phyloP scores from a whole-genome alignment of 2,888 invertebrate genomes.

The Melolontha melolontha region DNA sequence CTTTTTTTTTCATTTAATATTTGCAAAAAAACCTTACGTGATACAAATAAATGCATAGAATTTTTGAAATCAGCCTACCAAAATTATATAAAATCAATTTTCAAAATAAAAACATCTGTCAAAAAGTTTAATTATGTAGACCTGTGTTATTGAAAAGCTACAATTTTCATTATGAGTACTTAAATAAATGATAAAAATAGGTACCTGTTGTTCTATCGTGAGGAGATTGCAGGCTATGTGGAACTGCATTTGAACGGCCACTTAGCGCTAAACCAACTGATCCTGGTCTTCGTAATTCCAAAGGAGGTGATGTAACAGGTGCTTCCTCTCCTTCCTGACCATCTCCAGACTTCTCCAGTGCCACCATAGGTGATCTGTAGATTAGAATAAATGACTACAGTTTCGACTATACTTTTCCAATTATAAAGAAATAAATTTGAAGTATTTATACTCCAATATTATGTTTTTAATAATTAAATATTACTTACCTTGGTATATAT shows the following conservation, averaged over 20 bases:
- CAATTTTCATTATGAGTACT: too few relatives aligned
- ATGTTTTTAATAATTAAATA: slow-evolving; percentile 4
- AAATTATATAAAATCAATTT: too few relatives aligned
- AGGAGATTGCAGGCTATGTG: slow-evolving; percentile 77
- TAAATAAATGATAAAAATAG: background rate
- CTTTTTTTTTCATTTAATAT: too few relatives aligned
- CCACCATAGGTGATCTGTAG: slow-evolving; percentile 68
- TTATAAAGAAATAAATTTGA: too few relatives aligned
- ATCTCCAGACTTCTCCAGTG: slow-evolving; percentile 73
- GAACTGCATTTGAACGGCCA: slow-evolving; percentile 73
- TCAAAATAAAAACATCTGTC: too few relatives aligned
- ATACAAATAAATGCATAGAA: too few relatives aligned
- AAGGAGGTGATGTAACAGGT: slow-evolving; percentile 70
- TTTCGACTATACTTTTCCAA: too few relatives aligned
- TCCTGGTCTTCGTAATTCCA: slow-evolving; percentile 76
- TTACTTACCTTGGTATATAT: slow-evolving; percentile 41
- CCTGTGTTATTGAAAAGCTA: too few relatives aligned
- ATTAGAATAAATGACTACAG: slow-evolving; percentile 1
- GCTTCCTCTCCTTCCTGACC: slow-evolving; percentile 66
- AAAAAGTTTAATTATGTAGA: too few relatives aligned
- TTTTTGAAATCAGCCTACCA: too few relatives aligned
- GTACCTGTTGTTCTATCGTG: slow-evolving; percentile 76
- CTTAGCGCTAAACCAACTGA: slow-evolving; percentile 65
- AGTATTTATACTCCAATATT: background rate
- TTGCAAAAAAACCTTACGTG: too few relatives aligned